These are phyloP conservation scores for Mus pahari DNA, from an alignment of 2,113 vertebrate genomes.

Conservation along the genomic window DNA sequence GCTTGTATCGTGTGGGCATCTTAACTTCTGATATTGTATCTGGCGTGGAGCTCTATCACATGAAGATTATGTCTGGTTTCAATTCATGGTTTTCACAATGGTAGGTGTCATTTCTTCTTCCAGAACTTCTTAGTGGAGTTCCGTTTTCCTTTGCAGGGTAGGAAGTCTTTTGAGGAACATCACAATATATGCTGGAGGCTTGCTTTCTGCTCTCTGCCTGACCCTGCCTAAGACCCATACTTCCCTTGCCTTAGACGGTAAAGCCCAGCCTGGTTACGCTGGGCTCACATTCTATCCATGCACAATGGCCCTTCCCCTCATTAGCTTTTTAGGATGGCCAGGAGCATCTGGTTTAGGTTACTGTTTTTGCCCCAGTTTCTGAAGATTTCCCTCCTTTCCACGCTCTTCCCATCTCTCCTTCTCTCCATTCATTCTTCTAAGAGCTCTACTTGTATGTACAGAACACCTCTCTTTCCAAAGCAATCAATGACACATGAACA, in stretches of 20 bases:
- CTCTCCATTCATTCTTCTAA: neutral
- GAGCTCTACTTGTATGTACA: neutral
- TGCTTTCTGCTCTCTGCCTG: neutral
- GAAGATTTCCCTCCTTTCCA: neutral
- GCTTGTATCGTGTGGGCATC: neutral
- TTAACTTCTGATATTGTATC: neutral
- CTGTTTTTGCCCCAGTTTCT: neutral
- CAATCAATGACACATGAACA: neutral
- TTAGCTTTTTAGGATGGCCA: neutral
- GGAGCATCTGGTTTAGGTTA: neutral
- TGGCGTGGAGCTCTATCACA: neutral
- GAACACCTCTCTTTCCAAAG: neutral
- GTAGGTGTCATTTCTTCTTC: neutral
- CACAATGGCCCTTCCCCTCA: neutral
- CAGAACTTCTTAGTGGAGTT: neutral
- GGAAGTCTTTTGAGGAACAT: slow-evolving; percentile 9
- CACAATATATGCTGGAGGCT: neutral
- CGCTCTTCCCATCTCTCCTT: neutral
- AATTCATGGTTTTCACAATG: neutral
- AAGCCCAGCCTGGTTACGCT: neutral
- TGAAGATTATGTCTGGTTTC: slow-evolving; percentile 9
- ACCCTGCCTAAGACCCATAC: too few species aligned
- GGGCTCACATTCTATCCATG: too few species aligned
- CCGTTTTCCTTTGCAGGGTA: neutral
- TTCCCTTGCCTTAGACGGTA: neutral